Base-by-base conservation (phyloP, 2,888 invertebrate genomes). In the Hirudinaria manillensis region DNA sequence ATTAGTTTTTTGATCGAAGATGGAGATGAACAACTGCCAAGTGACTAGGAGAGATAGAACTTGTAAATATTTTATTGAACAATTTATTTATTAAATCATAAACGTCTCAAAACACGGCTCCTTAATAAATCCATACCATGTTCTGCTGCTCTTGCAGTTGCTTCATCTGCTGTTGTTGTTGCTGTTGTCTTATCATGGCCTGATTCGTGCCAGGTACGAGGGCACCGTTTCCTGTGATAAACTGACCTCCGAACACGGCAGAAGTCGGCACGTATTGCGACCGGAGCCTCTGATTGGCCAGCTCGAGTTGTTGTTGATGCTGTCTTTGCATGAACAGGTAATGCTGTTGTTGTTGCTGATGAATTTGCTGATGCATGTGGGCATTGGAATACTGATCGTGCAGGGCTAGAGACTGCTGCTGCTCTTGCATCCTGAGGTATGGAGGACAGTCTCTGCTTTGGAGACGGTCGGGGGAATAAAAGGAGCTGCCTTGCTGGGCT, bases 341-440 rank as follows among this genome's bases (percentile, higher is more conserved):
- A n/a, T 68, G 68, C 10, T 68, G 68, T 29, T 24, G 67, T 36
- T 68, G 68, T 68, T 34, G 36, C 21, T 68, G 66, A 10, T 65
- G n/a, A 6, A 68, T 34, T n/a, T 68, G 68, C 6, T 68, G 68
- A 13, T 68, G 61, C 24, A 27, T 10, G 13, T 61, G 61, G 10
- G 24, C 24, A 29, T n/a, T 61, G 24, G 29, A 29, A 24, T 61
- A 29, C 61, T 61, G 61, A n/a, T 61, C 29, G 3, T 61, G 4
- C 61, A 27, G 6, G 61, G 29, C 1, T 1, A 16, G 21, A 7
- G 24, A n/a, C 61, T 19, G 6, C 10, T 61, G 29, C 29, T 61
- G 61, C 1, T 61, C 29, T n/a, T 61, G 61, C 29, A 61, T 16
- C 24, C 45, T 10, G 13, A 45, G 45, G 45, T 4, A 45, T 10